Evolutionary conservation across 37 sponge, comb jelly and placozoan genomes (phyloP).

Genomic region (Axinella damicornis): DNA sequence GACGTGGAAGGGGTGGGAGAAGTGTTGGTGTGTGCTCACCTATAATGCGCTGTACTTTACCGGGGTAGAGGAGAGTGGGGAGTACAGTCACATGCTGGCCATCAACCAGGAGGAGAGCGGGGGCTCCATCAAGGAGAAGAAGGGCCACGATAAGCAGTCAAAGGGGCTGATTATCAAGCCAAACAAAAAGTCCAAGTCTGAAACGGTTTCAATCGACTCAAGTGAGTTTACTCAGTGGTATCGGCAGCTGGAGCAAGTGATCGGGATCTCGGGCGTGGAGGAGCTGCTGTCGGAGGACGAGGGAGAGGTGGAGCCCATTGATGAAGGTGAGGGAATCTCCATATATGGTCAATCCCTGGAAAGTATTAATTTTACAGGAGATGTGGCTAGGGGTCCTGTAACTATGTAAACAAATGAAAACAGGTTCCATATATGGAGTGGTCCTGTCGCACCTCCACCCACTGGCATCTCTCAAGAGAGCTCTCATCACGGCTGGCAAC

Average conservation of each 20-base stretch:
- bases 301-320: background rate
- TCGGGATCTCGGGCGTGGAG: slow-evolving; percentile 44
- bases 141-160: slow-evolving; percentile 36
- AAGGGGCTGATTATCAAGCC: slow-evolving; percentile 30
- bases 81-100: slow-evolving; percentile 23
- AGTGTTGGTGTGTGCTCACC: slow-evolving; percentile 49
- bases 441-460: no score
- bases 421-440: no score
- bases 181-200: slow-evolving; percentile 27
- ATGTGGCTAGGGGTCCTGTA: background rate
- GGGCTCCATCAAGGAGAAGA: slow-evolving; percentile 13
- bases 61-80: slow-evolving; percentile 12
- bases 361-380: background rate
- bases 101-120: slow-evolving; percentile 5
- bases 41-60: slow-evolving; percentile 55
- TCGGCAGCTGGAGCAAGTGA: slow-evolving; percentile 26
- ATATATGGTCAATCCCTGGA: background rate
- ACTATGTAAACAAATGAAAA: background rate
- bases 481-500: no score
- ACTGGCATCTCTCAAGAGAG: no score
- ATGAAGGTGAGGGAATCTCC: background rate
- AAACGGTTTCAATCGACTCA: slow-evolving; percentile 29
- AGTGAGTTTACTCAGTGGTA: slow-evolving; percentile 39
- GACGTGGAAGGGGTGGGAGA: slow-evolving; percentile 50
- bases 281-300: slow-evolving; percentile 64